Evolutionary conservation across 2,888 invertebrate species (phyloP), one percentile per base, ranked within the genome.

Genomic region (Tortricodes alternella): DNA sequence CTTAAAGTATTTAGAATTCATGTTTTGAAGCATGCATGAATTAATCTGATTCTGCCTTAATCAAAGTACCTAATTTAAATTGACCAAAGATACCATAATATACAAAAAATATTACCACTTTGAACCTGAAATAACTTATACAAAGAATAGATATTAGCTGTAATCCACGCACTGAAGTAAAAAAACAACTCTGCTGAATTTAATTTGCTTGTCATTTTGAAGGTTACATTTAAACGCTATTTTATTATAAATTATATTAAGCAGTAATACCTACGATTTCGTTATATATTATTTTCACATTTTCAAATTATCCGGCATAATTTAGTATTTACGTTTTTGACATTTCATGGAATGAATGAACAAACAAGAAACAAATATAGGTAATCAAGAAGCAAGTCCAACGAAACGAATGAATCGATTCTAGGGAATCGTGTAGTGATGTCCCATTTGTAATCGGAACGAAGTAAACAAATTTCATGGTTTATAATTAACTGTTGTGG

Each of bases 131-230:
- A 85, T 64, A 94, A 87, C 66, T 89, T 84, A 66, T 89, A 92
- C 49, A 93, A 78, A 2, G 92, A 91, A 79, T 91, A 93, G 52
- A 92, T 68, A 65, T 93, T 92, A 16, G 91, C 89, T 27, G 74
- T 70, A 41, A 73, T 90, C 94, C 94, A 94, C 59, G 86, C 67
- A 62, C 73, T 58, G 64, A 92, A 89, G 76, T 92, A 92, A 46
- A 87, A 37, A 48, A 66, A 62, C 58, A 84, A 79, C 77, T 93
- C 93, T 11, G 69, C 44, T 29, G 51, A 62, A 66, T 70, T 66
- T 51, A 83, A 46, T 61, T 71, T 72, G 58, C 46, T 68, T 60
- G 73, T 76, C 81, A 85, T 83, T 71, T 61, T 67, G 52, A 37
- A 48, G 9, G 9, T 18, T 48, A 50, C 52, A n/a, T 19, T 13